phyloP scores from a whole-genome alignment of 2,797 vertebrate genomes.

The Tinamus major region DNA sequence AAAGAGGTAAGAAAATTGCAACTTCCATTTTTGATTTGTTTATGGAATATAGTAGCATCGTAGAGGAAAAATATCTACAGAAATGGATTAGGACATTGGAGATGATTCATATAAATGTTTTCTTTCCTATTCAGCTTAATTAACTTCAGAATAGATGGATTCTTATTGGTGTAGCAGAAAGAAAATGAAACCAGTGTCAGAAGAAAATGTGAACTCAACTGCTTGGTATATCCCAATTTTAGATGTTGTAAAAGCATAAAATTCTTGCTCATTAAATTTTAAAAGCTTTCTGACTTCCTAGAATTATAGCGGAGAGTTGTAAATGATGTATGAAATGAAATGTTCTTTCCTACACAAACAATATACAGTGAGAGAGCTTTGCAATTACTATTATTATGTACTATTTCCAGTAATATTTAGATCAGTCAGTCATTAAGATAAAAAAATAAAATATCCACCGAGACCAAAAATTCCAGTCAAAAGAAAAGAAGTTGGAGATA shows the following conservation, averaged over 20 bases:
- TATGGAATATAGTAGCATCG: slow-evolving; percentile 33
- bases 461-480: not conserved
- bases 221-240: slow-evolving; percentile 2
- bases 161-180: slow-evolving; percentile 48
- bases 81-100: slow-evolving; percentile 17
- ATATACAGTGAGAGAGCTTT: not conserved
- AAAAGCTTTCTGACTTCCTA: slow-evolving; percentile 57
- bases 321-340: slow-evolving; percentile 69
- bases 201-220: slow-evolving; percentile 17
- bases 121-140: slow-evolving; percentile 59
- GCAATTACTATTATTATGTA: slow-evolving; percentile 51
- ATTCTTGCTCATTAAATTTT: slow-evolving; percentile 67
- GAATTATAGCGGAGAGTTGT: slow-evolving; percentile 49
- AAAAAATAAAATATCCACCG: slow-evolving; percentile 49
- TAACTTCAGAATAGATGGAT: slow-evolving; percentile 58
- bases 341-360: slow-evolving; percentile 33
- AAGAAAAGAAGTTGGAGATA: not conserved
- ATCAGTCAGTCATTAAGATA: slow-evolving; percentile 47
- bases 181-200: slow-evolving; percentile 47
- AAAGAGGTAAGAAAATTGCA: slow-evolving; percentile 37
- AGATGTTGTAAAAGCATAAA: slow-evolving; percentile 23
- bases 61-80: slow-evolving; percentile 23
- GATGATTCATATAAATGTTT: slow-evolving; percentile 56
- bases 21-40: slow-evolving; percentile 34
- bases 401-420: slow-evolving; percentile 44